Base-by-base conservation (phyloP, 2,797 vertebrate genomes). In the Decapterus maruadsi region DNA sequence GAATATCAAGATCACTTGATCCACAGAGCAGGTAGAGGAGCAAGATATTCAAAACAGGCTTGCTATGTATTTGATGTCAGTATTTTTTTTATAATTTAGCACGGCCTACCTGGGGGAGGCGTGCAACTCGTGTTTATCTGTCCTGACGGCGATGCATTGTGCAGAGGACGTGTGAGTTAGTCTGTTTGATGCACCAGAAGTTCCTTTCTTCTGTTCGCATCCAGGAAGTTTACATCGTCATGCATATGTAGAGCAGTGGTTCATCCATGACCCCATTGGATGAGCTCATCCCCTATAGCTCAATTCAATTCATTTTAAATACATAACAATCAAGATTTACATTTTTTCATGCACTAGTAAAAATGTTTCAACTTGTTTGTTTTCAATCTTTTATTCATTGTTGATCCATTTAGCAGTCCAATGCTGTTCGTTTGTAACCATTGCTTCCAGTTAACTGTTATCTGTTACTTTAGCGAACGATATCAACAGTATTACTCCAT, bases 21-120 rank as follows among this genome's bases (percentile, higher is more conserved):
- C 45, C 60, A 40, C 53, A 54, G 42, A 75, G 71, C 73, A 81
- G 72, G 59, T 65, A 36, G n/a, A 72, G 22, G 58, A 79, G 51
- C 50, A 36, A 56, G 63, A 48, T 10, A 1, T n/a, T 36, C 34
- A 5, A 0, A 38, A 42, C 61, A 20, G 16, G 29, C 54, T 51
- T 8, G 53, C 71, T 61, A 17, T 31, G 40, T 34, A 11, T 70
- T 63, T 75, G 56, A 72, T 72, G 73, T 63, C 31, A 50, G 68
- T 50, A 1, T 26, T 26, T 70, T 66, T 86, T 76, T 60, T 58
- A 62, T 77, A 50, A 68, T 55, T 58, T 48, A 54, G 34, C 31
- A n/a, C 4, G 31, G 31, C 31, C 31, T 6, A 68, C 66, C 29
- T 56, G 69, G n/a, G 38, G 62, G 29, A 48, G 16, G 53, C 40